These are phyloP conservation scores for Dascyllus trimaculatus DNA, from an alignment of 2,113 vertebrate genomes.

Conservation along the genomic window DNA sequence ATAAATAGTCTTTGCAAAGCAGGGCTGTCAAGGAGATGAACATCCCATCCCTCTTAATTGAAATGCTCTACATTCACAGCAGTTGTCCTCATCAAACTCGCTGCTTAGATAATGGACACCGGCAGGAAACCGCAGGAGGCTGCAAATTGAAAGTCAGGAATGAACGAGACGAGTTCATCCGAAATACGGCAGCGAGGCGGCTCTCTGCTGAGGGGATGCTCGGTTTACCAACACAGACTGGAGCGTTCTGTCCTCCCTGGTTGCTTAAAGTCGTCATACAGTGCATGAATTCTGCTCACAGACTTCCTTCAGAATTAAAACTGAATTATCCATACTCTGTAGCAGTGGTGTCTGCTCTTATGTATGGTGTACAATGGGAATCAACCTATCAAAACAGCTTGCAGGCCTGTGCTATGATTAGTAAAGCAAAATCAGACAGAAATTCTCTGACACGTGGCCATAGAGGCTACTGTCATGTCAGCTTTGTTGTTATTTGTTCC, in stretches of 20 bases:
- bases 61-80: conserved; percentile 57
- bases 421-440: neutral
- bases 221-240: neutral
- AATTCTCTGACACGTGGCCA: no score
- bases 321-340: no score
- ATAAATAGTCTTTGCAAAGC: conserved; percentile 58
- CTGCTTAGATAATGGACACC: conserved; percentile 52
- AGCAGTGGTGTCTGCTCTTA: no score
- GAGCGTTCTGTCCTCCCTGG: neutral
- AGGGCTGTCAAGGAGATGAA: conserved; percentile 54
- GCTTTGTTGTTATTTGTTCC: no score
- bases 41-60: conserved; percentile 42
- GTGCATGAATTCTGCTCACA: neutral
- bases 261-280: neutral
- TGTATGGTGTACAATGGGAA: no score
- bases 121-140: conserved; percentile 53
- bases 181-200: conserved; percentile 31
- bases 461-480: no score
- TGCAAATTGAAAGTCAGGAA: conserved; percentile 41
- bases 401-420: neutral
- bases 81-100: conserved; percentile 44
- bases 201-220: conserved; percentile 3
- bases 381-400: no score
- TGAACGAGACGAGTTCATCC: conserved; percentile 27
- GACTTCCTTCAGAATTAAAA: neutral